Percentiles rank a stretch among this genome's conserved stretches.
Conservation (phyloP, 2,888 invertebrate species). For the Megalurothrips usitatus region DNA sequence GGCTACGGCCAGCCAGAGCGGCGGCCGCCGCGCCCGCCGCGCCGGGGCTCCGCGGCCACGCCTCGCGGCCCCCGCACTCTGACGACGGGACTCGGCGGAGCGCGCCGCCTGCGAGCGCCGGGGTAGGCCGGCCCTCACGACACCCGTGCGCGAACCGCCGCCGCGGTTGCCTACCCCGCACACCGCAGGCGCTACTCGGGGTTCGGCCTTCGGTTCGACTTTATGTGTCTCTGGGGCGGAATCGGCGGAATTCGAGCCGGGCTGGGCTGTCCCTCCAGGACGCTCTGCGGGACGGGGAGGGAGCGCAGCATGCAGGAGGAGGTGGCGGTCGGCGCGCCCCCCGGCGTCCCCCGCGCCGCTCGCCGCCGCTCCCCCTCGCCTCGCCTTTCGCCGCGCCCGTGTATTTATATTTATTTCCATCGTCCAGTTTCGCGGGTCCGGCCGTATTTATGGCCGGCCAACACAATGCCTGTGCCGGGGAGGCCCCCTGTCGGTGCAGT, state of each 20-base stretch:
- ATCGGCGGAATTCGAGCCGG: too few relatives aligned
- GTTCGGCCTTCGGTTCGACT: too few relatives aligned
- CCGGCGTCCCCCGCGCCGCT: too few relatives aligned
- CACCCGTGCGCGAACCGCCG: neutral
- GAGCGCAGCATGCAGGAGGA: too few relatives aligned
- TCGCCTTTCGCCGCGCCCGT: too few relatives aligned
- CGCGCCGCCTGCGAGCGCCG: neutral
- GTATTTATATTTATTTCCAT: too few relatives aligned
- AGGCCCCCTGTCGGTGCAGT: neutral
- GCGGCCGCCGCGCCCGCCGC: neutral
- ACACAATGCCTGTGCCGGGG: neutral
- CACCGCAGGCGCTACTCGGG: too few relatives aligned
- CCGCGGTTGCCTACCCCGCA: neutral
- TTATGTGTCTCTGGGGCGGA: too few relatives aligned
- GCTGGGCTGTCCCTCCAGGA: too few relatives aligned
- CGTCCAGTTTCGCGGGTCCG: neutral
- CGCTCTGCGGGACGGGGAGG: too few relatives aligned
- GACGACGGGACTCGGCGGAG: neutral
- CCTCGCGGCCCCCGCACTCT: neutral
- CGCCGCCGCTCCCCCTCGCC: too few relatives aligned
- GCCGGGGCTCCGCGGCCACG: neutral
- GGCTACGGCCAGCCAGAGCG: neutral
- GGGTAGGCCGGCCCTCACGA: neutral
- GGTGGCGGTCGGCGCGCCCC: too few relatives aligned
- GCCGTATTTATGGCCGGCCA: constrained; percentile 16